phyloP scores from a whole-genome alignment of 2,113 vertebrate species.

The Elephas maximus region DNA sequence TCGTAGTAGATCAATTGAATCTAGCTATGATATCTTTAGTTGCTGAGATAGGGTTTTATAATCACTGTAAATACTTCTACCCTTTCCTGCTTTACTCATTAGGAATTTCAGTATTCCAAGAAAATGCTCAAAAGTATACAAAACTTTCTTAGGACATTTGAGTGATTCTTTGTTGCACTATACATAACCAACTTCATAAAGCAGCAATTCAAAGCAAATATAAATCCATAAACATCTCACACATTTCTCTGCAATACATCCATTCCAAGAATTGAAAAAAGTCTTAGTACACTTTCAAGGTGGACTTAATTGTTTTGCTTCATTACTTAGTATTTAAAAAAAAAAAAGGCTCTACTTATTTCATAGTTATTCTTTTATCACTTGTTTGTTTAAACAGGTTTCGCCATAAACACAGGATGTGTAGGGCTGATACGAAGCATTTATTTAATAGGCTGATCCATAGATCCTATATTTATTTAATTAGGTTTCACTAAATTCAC shows the following conservation, averaged over 20 bases:
- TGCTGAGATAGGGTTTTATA: constrained; percentile 83
- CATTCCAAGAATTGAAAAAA: constrained; percentile 59
- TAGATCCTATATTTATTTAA: constrained; percentile 83
- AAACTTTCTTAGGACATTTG: constrained; percentile 61
- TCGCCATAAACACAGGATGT: constrained; percentile 75
- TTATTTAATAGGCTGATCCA: constrained; percentile 65
- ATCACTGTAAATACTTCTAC: constrained; percentile 69
- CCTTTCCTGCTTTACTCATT: constrained; percentile 59
- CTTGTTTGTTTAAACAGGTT: constrained; percentile 85
- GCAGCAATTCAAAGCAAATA: background rate
- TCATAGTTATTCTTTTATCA: constrained; percentile 81
- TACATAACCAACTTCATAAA: constrained; percentile 14
- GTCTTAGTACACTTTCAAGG: constrained; percentile 58
- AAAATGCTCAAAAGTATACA: constrained; percentile 51
- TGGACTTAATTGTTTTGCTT: constrained; percentile 64
- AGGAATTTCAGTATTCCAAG: constrained; percentile 65
- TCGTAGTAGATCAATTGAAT: constrained; percentile 89
- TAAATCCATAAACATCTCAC: background rate
- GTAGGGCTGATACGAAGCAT: constrained; percentile 69
- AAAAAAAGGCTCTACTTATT: constrained; percentile 73
- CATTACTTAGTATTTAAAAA: constrained; percentile 68
- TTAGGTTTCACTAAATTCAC: constrained; percentile 79
- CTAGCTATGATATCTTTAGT: constrained; percentile 87
- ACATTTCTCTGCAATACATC: constrained; percentile 67
- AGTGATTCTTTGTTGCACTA: constrained; percentile 73